A percentile compares a stretch with the other conserved stretches of the same genome.
These are phyloP conservation scores for Gnatocerus cornutus DNA, from an alignment of 2,888 invertebrate species.

Conservation along the genomic window DNA sequence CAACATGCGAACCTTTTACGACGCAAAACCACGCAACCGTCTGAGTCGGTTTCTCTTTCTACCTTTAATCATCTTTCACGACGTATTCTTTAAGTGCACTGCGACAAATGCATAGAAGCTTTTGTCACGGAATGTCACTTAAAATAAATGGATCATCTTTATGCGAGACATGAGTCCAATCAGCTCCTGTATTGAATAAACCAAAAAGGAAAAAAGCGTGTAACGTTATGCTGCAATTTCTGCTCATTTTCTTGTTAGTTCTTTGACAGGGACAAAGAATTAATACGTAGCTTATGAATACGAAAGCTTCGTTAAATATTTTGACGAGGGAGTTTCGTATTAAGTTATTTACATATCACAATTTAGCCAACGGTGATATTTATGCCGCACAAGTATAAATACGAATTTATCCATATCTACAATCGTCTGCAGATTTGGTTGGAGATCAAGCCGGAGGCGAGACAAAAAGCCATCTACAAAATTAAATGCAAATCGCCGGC, in stretches of 20 bases:
- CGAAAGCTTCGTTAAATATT: too few relatives aligned
- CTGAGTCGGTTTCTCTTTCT: conserved; percentile 22
- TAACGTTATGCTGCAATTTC: too few relatives aligned
- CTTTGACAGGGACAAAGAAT: too few relatives aligned
- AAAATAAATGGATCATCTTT: conserved; percentile 30
- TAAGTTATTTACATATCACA: neutral
- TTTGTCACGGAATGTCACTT: conserved; percentile 45
- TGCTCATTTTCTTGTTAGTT: too few relatives aligned
- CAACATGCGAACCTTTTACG: conserved; percentile 59
- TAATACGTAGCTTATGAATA: too few relatives aligned
- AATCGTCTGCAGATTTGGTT: conserved; percentile 37
- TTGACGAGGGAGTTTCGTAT: too few relatives aligned
- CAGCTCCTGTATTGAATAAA: conserved; percentile 17
- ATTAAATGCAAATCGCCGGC: conserved; percentile 40
- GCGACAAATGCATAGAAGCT: conserved; percentile 44
- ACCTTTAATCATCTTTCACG: conserved; percentile 36
- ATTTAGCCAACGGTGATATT: too few relatives aligned
- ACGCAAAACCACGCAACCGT: conserved; percentile 53
- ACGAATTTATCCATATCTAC: conserved; percentile 36
- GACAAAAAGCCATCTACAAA: conserved; percentile 39
- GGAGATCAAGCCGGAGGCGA: conserved; percentile 25
- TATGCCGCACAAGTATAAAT: conserved; percentile 9
- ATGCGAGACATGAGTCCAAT: neutral
- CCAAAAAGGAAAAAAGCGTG: neutral
- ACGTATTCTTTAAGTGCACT: conserved; percentile 43